Evolutionary conservation across 2,113 vertebrate genomes (phyloP), one percentile per base, ranked within the genome.

Genomic region (Ochotona curzoniae): DNA sequence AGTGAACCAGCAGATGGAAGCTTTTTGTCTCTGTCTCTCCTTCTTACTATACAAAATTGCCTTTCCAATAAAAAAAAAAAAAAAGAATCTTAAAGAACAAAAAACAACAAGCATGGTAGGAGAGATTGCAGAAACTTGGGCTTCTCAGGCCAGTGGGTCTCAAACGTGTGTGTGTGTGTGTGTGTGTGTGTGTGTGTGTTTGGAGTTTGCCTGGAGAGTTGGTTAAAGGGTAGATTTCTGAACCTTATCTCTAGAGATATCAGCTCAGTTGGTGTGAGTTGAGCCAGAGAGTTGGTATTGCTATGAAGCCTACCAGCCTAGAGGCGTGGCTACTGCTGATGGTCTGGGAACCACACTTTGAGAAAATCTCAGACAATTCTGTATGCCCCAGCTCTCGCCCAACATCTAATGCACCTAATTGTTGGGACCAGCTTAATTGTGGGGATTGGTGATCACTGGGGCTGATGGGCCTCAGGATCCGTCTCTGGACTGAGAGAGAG

Each of bases 191-290:
- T 60, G 28, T 89, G 2, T 60, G 38, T 44, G 38, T 6, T 83
- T 82, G 79, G 73, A 90, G 74, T 82, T 44, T 74, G 47, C 60
- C 63, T 21, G 64, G 17, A 89, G n/a, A 32, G 26, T 60, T 67
- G 90, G 88, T 51, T 79, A 79, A 94, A 86, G 83, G 23, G 84
- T 12, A 69, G 5, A 67, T 54, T 14, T 90, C 71, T 70, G 28
- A 13, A 70, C 15, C 1, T 30, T 25, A 70, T 11, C 14, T 30
- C 61, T 38, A 66, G n/a, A 95, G 81, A 87, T 89, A 91, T 61
- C 57, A 76, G 86, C 82, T 92, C 26, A 83, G 30, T 91, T 51
- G 63, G 66, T 83, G 63, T 92, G 74, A 93, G 28, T 5, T 86
- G 32, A 54, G 26, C 4, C 21, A 94, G n/a, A 90, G 57, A 80